phyloP scores from a whole-genome alignment of 1,140 invertebrate genomes.

The Saxidomus purpurata region DNA sequence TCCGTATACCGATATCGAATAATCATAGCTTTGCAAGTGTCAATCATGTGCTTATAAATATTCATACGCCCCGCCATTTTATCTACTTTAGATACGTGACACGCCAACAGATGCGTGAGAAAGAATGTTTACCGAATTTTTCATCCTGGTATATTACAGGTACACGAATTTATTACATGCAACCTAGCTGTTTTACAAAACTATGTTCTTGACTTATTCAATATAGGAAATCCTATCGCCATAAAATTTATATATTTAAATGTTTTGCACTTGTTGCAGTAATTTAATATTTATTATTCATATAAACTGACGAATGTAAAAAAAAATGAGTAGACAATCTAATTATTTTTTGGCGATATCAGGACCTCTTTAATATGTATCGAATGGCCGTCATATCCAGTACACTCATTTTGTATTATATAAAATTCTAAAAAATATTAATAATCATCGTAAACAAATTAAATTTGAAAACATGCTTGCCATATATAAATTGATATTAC shows the following conservation, averaged over 20 bases:
- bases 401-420: neutral
- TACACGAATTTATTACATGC: neutral
- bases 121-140: neutral
- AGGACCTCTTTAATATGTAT: neutral
- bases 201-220: neutral
- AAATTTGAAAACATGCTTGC: too few relatives aligned
- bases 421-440: constrained; percentile 4
- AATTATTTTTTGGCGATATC: too few relatives aligned
- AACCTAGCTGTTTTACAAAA: neutral
- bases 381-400: constrained; percentile 3
- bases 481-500: too few relatives aligned
- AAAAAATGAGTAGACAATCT: neutral
- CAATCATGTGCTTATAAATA: too few relatives aligned
- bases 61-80: too few relatives aligned
- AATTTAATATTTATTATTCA: constrained; percentile 10
- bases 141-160: neutral
- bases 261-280: neutral
- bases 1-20: too few relatives aligned
- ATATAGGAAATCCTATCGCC: neutral
- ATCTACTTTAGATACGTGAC: too few relatives aligned
- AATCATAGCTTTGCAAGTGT: too few relatives aligned
- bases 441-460: too few relatives aligned
- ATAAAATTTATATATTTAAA: constrained; percentile 11
- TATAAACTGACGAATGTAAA: neutral
- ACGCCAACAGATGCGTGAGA: too few relatives aligned